These are phyloP conservation scores for Plumapathes pennacea DNA, from an alignment of 92 coral and sea anemone genomes.

Conservation along the genomic window DNA sequence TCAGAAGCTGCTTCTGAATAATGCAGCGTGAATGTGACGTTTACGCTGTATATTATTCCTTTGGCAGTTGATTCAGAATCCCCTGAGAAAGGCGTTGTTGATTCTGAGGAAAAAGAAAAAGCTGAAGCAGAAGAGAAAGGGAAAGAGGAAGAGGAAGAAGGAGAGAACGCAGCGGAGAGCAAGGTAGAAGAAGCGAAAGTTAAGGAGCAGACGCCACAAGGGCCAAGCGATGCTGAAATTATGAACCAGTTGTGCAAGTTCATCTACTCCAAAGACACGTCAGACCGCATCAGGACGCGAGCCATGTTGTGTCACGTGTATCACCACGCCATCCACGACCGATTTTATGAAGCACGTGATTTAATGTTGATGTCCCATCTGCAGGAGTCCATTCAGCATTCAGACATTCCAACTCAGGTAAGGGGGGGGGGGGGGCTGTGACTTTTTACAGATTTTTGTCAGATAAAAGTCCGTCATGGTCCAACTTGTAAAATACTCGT, in stretches of 20 bases:
- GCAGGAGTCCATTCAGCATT: slow-evolving; percentile 90
- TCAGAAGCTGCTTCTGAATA: too few relatives aligned
- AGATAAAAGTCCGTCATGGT: too few relatives aligned
- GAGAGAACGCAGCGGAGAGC: slow-evolving; percentile 21
- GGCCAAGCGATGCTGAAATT: slow-evolving; percentile 47
- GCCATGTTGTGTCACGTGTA: slow-evolving; percentile 97
- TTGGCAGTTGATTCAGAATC: too few relatives aligned
- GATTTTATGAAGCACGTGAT: slow-evolving; percentile 97
- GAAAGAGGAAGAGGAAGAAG: slow-evolving; percentile 24
- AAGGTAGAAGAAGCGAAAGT: slow-evolving; percentile 12
- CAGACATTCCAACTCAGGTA: slow-evolving; percentile 99
- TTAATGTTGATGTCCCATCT: slow-evolving; percentile 96
- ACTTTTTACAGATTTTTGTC: too few relatives aligned
- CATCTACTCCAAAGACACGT: slow-evolving; percentile 92
- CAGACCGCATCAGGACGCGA: slow-evolving; percentile 93
- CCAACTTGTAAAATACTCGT: too few relatives aligned
- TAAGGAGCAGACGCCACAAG: slow-evolving; percentile 15
- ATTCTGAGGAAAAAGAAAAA: slow-evolving; percentile 3
- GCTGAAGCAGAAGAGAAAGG: slow-evolving; percentile 7
- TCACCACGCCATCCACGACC: slow-evolving; percentile 88
- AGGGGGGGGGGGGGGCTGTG: too few relatives aligned
- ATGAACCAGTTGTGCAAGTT: slow-evolving; percentile 82
- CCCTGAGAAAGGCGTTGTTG: too few relatives aligned
- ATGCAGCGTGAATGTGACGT: too few relatives aligned
- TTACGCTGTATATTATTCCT: too few relatives aligned